Base-by-base conservation (phyloP, 2,113 vertebrate genomes). In the Ciconia stormi region DNA sequence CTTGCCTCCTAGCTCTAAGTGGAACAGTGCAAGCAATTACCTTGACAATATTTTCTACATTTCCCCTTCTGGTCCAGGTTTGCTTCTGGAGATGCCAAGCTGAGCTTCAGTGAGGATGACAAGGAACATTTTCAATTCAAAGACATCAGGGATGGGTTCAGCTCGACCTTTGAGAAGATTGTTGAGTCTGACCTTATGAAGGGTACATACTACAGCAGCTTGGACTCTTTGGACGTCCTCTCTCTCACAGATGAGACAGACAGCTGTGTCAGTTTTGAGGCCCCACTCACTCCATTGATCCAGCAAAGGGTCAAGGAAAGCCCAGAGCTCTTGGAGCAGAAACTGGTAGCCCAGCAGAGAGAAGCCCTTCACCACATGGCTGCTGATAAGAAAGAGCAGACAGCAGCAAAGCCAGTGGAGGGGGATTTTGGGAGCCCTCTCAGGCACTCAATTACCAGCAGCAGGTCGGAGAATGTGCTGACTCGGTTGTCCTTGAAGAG, bases 211-310 rank as follows among this genome's bases (percentile, higher is more conserved):
- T 99, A 99, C 97, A 99, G 99, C 98, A 99, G 99, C 97, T 97
- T 99, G 74, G 99, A 99, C 97, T 99, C 99, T 44, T 96, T 99
- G 95, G 99, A 99, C 0, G 99, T 99, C 94, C 98, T 99, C 93
- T 99, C 99, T 26, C 99, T 99, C 87, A 99, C 99, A 0, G 99
- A 99, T 0, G 99, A 99, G 98, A 99, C 99, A 11, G 99, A 99
- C 98, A 99, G 99, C 98, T 99, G 99, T 11, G 98, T 99, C 93
- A 99, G 99, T 87, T 99, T 99, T 8, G 99, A 99, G 94, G 99
- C 99, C 0, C 99, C 99, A 1, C 98, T 99, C 89, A 99, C 99
- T 0, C 99, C 99, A 1, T 98, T 99, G 97, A 99, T 99, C 97
- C 99, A 99, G 97, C 99, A 99, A 97, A 98, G 99, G 98, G 98